These are phyloP conservation scores for Brotogeris chrysoptera DNA, from an alignment of 2,797 vertebrate species.

Conservation along the genomic window DNA sequence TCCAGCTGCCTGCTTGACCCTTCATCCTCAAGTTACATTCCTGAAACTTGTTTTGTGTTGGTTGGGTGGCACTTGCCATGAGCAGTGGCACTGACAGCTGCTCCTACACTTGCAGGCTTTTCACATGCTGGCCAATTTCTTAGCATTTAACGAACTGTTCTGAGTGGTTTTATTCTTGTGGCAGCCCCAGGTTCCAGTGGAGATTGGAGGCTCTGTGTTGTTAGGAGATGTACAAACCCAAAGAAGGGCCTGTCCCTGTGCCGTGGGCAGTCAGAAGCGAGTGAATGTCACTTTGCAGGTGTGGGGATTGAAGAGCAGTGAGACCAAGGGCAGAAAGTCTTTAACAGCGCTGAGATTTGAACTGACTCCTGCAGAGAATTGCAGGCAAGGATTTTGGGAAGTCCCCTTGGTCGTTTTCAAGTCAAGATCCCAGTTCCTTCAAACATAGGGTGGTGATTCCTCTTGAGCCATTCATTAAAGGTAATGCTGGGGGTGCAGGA, in stretches of 20 bases:
- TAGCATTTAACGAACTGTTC: neutral
- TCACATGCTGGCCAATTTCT: neutral
- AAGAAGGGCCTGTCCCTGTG: neutral
- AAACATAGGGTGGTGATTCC: rapidly evolving
- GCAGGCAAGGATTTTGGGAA: neutral
- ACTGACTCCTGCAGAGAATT: neutral
- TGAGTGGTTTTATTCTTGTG: neutral
- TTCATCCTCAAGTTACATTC: rapidly evolving
- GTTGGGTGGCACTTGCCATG: neutral
- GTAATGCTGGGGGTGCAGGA: neutral
- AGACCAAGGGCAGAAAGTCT: neutral
- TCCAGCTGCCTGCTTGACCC: neutral
- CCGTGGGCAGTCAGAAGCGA: neutral
- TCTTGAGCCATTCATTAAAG: neutral
- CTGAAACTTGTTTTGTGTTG: neutral
- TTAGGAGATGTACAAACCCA: neutral
- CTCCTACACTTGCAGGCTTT: neutral
- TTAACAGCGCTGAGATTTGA: neutral
- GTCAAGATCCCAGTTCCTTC: neutral
- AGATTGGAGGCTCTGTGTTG: neutral
- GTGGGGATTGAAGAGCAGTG: neutral
- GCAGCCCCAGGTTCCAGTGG: neutral
- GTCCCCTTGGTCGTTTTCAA: neutral
- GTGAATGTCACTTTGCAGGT: neutral
- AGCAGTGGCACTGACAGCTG: neutral